These are phyloP conservation scores for Coryphaenoides rupestris DNA, from an alignment of 2,113 vertebrate species.

Conservation along the genomic window DNA sequence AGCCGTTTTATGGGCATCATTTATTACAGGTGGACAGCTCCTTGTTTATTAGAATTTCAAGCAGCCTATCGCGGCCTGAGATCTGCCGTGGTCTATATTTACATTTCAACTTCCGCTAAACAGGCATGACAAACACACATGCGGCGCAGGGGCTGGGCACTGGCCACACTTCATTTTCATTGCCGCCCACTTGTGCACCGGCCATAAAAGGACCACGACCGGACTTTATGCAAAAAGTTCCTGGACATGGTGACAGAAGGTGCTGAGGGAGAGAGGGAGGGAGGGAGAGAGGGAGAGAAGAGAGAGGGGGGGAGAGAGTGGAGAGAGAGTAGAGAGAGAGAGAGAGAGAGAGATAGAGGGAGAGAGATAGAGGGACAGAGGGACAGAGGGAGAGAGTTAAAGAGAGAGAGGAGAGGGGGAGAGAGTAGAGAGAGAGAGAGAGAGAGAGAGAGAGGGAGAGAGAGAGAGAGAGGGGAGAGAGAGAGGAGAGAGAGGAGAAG, in stretches of 20 bases:
- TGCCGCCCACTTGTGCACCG: constrained; percentile 47
- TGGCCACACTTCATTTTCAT: constrained; percentile 71
- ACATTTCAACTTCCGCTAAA: constrained; percentile 89
- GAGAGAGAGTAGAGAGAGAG: no score
- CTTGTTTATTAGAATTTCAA: constrained; percentile 90
- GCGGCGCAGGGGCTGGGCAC: constrained; percentile 50
- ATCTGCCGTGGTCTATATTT: constrained; percentile 77
- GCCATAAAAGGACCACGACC: no score
- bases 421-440: no score
- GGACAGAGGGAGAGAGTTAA: no score
- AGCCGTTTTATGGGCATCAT: constrained; percentile 95
- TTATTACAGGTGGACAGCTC: constrained; percentile 95
- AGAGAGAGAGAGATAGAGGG: constrained; percentile 14
- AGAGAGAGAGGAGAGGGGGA: no score
- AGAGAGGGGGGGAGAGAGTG: no score
- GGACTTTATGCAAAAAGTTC: constrained; percentile 70
- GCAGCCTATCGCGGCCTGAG: constrained; percentile 77
- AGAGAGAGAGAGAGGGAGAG: no score
- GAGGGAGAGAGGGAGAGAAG: constrained; percentile 25
- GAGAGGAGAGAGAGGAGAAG: no score
- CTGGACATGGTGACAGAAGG: constrained; percentile 63
- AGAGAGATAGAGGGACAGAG: no score
- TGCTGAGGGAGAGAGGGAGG: constrained; percentile 42
- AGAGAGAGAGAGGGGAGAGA: no score
- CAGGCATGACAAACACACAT: constrained; percentile 80